These are phyloP conservation scores for Zaprionus ghesquierei DNA, from an alignment of 1,140 invertebrate species.

Conservation along the genomic window DNA sequence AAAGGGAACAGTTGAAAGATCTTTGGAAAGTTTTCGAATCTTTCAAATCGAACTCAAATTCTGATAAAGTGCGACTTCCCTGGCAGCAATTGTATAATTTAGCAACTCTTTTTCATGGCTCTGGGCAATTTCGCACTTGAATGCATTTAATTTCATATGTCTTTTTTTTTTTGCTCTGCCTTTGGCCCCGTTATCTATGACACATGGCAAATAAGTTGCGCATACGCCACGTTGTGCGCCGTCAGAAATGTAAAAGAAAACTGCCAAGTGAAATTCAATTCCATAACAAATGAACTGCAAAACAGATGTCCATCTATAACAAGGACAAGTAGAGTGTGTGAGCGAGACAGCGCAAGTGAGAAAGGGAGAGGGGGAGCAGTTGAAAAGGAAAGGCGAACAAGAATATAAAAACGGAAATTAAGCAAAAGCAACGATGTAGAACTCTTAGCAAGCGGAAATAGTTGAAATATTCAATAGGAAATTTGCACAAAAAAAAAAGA, in stretches of 20 bases:
- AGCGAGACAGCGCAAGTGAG: background rate
- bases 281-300: constrained; percentile 75
- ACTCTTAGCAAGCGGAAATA: constrained; percentile 48
- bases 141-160: constrained; percentile 65
- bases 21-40: no score
- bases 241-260: constrained; percentile 23
- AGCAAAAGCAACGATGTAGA: constrained; percentile 44
- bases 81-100: constrained; percentile 4
- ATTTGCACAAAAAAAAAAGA: constrained; percentile 32
- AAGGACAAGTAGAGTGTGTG: background rate
- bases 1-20: background rate
- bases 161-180: background rate
- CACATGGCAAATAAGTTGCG: constrained; percentile 69
- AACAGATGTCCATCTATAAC: constrained; percentile 65
- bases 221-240: constrained; percentile 51
- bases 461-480: constrained; percentile 56
- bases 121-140: constrained; percentile 60
- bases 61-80: background rate
- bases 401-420: constrained; percentile 67
- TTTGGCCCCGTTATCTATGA: constrained; percentile 52
- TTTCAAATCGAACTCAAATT: no score
- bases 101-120: constrained; percentile 39
- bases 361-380: background rate
- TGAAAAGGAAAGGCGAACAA: constrained; percentile 8
- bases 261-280: constrained; percentile 62